Percentiles rank a stretch among this genome's conserved stretches.
phyloP scores from a whole-genome alignment of 2,113 vertebrate genomes.

The Capreolus pygargus region DNA sequence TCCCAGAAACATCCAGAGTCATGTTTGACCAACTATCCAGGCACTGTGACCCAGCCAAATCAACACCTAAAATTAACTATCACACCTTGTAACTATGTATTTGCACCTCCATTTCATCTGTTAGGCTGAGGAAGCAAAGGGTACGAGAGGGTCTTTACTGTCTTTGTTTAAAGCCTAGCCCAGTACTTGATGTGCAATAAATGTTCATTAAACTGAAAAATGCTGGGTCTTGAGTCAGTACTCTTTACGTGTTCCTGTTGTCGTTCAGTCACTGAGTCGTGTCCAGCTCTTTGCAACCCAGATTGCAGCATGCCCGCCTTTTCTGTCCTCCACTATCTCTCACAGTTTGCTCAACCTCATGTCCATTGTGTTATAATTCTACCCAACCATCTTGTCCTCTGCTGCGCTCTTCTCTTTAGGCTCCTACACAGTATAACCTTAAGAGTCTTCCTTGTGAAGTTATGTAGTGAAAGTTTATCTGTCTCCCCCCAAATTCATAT shows the following conservation, averaged over 20 bases:
- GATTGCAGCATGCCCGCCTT: not conserved
- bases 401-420: not conserved
- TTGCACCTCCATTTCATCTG: not conserved
- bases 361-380: not conserved
- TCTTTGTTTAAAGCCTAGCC: not conserved
- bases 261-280: rapidly evolving
- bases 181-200: not conserved
- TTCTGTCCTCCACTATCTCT: not conserved
- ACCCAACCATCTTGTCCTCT: not conserved
- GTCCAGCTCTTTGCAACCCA: not conserved
- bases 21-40: not conserved
- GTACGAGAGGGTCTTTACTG: not conserved
- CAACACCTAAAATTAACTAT: not conserved
- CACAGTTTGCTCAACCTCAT: not conserved
- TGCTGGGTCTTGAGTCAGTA: not conserved
- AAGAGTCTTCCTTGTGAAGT: not conserved
- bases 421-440: not conserved
- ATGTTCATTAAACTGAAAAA: not conserved
- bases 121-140: not conserved
- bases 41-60: not conserved
- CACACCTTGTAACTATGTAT: not conserved
- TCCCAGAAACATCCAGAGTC: not conserved
- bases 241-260: not conserved
- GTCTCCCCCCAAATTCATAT: not conserved
- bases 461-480: not conserved